Evolutionary conservation across 2,113 vertebrate genomes (phyloP).

Genomic region (Nasalis larvatus): DNA sequence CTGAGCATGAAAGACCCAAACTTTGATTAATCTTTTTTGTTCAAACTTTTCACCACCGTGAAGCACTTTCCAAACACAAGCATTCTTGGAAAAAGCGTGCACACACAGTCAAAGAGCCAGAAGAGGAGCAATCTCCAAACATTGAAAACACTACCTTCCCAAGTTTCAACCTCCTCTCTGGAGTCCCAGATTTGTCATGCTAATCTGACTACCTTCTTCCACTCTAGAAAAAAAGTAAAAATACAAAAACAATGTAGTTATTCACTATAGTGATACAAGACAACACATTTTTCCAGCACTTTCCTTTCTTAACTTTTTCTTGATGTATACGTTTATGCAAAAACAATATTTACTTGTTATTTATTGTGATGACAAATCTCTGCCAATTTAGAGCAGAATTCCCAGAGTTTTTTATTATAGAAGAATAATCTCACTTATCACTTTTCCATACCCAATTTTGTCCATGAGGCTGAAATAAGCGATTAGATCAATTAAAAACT

Average conservation of each 20-base stretch:
- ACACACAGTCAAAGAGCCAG: slow-evolving; percentile 53
- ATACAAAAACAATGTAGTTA: slow-evolving; percentile 57
- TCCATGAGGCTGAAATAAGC: background rate
- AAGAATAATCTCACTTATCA: background rate
- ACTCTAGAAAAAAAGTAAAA: slow-evolving; percentile 44
- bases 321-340: background rate
- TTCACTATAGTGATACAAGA: slow-evolving; percentile 70
- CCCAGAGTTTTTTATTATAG: slow-evolving; percentile 49
- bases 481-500: slow-evolving; percentile 20
- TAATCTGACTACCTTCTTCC: slow-evolving; percentile 50
- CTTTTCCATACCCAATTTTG: slow-evolving; percentile 8
- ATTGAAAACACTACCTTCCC: slow-evolving; percentile 50
- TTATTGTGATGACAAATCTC: slow-evolving; percentile 38
- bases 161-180: slow-evolving; percentile 39
- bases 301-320: slow-evolving; percentile 62
- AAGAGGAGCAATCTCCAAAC: slow-evolving; percentile 49
- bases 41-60: slow-evolving; percentile 65
- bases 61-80: slow-evolving; percentile 68
- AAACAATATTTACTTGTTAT: background rate
- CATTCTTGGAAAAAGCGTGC: slow-evolving; percentile 66
- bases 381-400: slow-evolving; percentile 42
- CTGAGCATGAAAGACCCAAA: slow-evolving; percentile 55
- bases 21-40: slow-evolving; percentile 72
- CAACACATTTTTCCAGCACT: slow-evolving; percentile 64
- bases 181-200: slow-evolving; percentile 56